Base-by-base conservation (phyloP, 2,113 vertebrate genomes). In the Pollimyrus isidori region DNA sequence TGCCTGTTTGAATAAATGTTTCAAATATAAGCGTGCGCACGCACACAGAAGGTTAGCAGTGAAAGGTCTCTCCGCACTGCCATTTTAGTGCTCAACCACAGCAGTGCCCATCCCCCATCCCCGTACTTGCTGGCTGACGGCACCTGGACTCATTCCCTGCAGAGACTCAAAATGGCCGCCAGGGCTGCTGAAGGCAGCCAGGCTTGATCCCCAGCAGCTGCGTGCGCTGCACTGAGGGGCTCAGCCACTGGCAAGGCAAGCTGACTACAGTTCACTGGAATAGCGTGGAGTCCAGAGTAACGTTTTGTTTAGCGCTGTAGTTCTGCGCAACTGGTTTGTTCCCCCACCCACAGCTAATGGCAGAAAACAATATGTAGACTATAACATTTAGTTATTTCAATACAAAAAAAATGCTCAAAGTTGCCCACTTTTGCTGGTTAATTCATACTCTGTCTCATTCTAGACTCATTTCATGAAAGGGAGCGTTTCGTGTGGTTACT, bases 141-240 rank as follows among this genome's bases (percentile, higher is more conserved):
- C n/a, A 52, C 39, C 50, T 48, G 88, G 50, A 56, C 88, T 89
- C 52, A 53, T 42, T 89, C 80, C 88, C 88, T 84, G 88, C 88
- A 84, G 80, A 80, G 39, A 84, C 80, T 84, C 88, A 89, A 89
- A 89, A 89, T 89, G 88, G 88, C 88, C 80, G 30, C 88, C 76
- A 85, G 88, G 15, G n/a, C 88, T 21, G 49, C 73, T 58, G 52
- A 89, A 56, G 80, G 80, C 88, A 62, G 76, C 52, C 80, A 83
- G 88, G 21, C 80, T 85, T 56, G 76, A 56, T 56, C 23, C 10
- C 35, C 30, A 46, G 88, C 52, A 89, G 88, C 88, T 89, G 50
- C 7, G 39, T 3, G 39, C 21, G n/a, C 76, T 85, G 52, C 39
- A 45, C 30, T 26, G 88, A 53, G 26, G n/a, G 26, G 45, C 42